A percentile compares a stretch with the other conserved stretches of the same genome.
phyloP scores from a whole-genome alignment of 2,797 vertebrate species.

The Corythornis leucogaster region DNA sequence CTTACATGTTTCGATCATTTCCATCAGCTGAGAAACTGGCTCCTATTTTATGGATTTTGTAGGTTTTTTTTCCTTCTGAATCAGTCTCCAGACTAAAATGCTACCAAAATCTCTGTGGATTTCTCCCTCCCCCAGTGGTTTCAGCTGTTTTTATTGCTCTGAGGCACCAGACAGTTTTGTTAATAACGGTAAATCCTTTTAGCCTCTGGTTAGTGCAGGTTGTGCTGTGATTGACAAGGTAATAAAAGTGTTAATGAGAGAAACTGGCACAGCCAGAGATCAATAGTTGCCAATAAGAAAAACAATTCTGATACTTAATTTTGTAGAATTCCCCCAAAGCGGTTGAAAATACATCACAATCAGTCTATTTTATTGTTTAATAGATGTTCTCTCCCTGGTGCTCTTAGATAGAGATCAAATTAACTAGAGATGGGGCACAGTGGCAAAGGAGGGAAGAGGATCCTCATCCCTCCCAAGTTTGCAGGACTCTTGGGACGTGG shows the following conservation, averaged over 20 bases:
- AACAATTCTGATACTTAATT: constrained; percentile 81
- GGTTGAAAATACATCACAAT: constrained; percentile 70
- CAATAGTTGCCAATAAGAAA: constrained; percentile 81
- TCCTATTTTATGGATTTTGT: constrained; percentile 15
- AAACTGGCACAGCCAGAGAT: constrained; percentile 74
- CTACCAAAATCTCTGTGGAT: constrained; percentile 67
- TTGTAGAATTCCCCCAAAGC: constrained; percentile 72
- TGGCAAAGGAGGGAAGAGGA: background rate
- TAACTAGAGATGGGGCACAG: constrained; percentile 31
- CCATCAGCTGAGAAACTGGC: background rate
- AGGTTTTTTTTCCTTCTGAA: background rate
- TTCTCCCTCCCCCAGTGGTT: constrained; percentile 36
- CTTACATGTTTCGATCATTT: background rate
- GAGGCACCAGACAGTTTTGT: constrained; percentile 76
- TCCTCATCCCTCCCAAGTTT: background rate
- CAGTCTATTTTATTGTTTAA: constrained; percentile 66
- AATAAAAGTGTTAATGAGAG: constrained; percentile 85
- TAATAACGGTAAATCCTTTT: constrained; percentile 83
- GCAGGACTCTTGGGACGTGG: background rate
- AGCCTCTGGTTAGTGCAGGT: constrained; percentile 70
- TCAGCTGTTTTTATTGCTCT: constrained; percentile 70
- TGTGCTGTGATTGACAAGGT: constrained; percentile 81
- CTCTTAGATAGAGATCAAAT: constrained; percentile 53
- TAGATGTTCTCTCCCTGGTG: constrained; percentile 54
- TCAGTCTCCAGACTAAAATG: constrained; percentile 59